A percentile compares a stretch with the other conserved stretches of the same genome.
phyloP scores from a whole-genome alignment of 2,888 invertebrate genomes.

The Chloromyia formosa region DNA sequence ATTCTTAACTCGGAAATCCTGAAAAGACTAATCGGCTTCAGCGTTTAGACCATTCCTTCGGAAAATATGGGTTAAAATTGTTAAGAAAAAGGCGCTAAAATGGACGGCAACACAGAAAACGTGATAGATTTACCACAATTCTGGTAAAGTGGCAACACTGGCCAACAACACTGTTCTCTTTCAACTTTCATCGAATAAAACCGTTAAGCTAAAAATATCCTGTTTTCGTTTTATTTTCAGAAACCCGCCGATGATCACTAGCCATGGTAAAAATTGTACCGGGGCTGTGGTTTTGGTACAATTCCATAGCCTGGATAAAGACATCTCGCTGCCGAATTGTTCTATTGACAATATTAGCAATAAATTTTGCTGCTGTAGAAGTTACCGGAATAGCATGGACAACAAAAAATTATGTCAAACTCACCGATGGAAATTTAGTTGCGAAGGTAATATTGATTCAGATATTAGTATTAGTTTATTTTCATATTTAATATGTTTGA shows the following conservation, averaged over 20 bases:
- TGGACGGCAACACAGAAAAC: too few relatives aligned
- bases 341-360: slow-evolving; percentile 47
- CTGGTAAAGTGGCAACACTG: too few relatives aligned
- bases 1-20: too few relatives aligned
- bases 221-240: slow-evolving; percentile 49
- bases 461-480: not conserved
- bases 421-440: slow-evolving; percentile 61
- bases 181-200: too few relatives aligned
- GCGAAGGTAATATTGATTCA: slow-evolving; percentile 55
- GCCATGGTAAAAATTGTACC: slow-evolving; percentile 63
- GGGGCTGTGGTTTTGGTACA: slow-evolving; percentile 56
- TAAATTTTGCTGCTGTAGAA: slow-evolving; percentile 44
- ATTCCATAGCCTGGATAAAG: slow-evolving; percentile 47
- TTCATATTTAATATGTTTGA: too few relatives aligned
- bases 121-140: too few relatives aligned
- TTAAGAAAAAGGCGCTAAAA: too few relatives aligned
- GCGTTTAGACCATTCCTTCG: too few relatives aligned
- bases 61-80: too few relatives aligned
- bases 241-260: slow-evolving; percentile 59
- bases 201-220: too few relatives aligned
- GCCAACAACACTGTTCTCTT: too few relatives aligned
- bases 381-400: slow-evolving; percentile 49
- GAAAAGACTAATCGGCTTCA: too few relatives aligned
- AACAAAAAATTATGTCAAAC: slow-evolving; percentile 58
- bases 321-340: slow-evolving; percentile 33